Percentiles rank a stretch among this genome's conserved stretches.
Evolutionary conservation across 2,797 vertebrate species (phyloP).

Genomic region (Melopsittacus undulatus): DNA sequence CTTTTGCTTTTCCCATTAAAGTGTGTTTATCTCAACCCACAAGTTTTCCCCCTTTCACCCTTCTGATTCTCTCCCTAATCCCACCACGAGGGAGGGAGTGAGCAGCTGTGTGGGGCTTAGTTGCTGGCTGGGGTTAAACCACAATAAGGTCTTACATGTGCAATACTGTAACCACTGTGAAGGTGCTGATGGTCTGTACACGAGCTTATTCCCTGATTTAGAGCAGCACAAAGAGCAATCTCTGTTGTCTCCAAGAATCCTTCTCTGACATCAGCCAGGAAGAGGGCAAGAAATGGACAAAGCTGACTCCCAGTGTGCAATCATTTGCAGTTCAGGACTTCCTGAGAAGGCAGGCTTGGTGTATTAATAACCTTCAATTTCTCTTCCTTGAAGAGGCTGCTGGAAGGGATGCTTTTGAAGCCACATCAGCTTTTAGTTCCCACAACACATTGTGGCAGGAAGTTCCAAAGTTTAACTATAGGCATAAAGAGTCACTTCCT

Average conservation of each 20-base stretch:
- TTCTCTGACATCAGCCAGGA: not conserved
- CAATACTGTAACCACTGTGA: not conserved
- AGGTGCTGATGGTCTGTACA: not conserved
- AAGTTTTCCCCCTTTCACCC: not conserved
- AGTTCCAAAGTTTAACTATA: slow-evolving; percentile 47
- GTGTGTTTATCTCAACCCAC: not conserved
- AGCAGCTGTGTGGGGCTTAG: not conserved
- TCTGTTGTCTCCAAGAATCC: not conserved
- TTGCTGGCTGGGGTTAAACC: not conserved
- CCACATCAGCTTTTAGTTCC: slow-evolving; percentile 6
- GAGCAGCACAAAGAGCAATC: not conserved
- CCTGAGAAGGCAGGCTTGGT: not conserved
- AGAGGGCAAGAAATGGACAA: not conserved
- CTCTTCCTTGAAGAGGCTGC: not conserved
- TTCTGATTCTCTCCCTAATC: not conserved
- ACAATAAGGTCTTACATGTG: not conserved
- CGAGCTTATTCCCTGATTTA: not conserved
- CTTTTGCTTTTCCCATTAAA: not conserved
- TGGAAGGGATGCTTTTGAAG: slow-evolving; percentile 24
- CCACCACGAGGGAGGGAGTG: not conserved
- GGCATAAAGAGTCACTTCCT: slow-evolving; percentile 35
- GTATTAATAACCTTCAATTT: not conserved
- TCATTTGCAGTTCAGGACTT: not conserved
- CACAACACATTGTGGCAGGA: slow-evolving; percentile 13
- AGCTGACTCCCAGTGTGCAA: not conserved